Conservation (phyloP, 2,113 vertebrate genomes). For the Periophthalmus modestus region DNA sequence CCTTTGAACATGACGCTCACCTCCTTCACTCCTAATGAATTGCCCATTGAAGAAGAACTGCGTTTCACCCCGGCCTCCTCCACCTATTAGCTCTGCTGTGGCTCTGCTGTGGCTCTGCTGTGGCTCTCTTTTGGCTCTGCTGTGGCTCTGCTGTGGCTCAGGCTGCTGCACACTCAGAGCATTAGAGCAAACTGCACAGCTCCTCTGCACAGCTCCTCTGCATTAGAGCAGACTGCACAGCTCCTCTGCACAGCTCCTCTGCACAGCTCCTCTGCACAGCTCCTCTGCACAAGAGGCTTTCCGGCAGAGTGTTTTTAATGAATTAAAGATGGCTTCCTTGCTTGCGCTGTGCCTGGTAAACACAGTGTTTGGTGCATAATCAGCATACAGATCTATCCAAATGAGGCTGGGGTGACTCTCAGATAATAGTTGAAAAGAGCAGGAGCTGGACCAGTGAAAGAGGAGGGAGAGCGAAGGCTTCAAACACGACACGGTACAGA, state of each 20-base stretch:
- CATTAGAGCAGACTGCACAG: slow-evolving; percentile 69
- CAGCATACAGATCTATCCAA: slow-evolving; percentile 75
- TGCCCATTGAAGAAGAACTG: slow-evolving; percentile 62
- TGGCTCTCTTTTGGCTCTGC: too few relatives aligned
- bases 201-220: slow-evolving; percentile 48
- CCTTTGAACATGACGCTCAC: slow-evolving; percentile 72
- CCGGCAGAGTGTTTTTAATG: slow-evolving; percentile 76
- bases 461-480: slow-evolving; percentile 32
- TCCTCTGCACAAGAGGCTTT: slow-evolving; percentile 62
- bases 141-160: slow-evolving; percentile 48
- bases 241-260: too few relatives aligned
- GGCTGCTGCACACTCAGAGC: slow-evolving; percentile 68
- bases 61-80: slow-evolving; percentile 56
- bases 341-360: slow-evolving; percentile 72
- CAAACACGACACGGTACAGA: slow-evolving; percentile 15
- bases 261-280: too few relatives aligned
- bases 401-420: slow-evolving; percentile 65
- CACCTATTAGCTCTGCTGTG: slow-evolving; percentile 55
- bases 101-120: too few relatives aligned
- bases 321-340: slow-evolving; percentile 79
- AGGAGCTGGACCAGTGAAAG: slow-evolving; percentile 47
- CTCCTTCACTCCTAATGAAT: slow-evolving; percentile 76
- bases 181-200: slow-evolving; percentile 69
- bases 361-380: slow-evolving; percentile 73
- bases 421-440: slow-evolving; percentile 65